Conservation (phyloP, 2,888 invertebrate genomes). For the Automeris io region DNA sequence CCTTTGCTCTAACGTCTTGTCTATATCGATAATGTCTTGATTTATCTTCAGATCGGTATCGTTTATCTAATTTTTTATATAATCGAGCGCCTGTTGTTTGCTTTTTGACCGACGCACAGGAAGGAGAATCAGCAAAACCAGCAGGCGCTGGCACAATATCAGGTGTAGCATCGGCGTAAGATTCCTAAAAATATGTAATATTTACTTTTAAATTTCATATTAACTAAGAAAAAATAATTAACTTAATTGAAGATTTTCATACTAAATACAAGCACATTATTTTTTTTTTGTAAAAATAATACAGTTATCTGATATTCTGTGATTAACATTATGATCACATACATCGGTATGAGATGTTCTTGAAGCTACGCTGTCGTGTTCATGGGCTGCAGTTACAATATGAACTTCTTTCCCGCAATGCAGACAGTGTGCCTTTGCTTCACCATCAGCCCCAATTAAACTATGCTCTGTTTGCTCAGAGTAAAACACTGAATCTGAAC, state of each 20-base stretch:
- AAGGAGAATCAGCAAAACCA: conserved; percentile 91
- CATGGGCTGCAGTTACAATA: conserved; percentile 72
- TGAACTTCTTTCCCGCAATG: conserved; percentile 90
- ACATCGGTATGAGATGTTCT: conserved; percentile 69
- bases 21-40: conserved; percentile 79
- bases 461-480: conserved; percentile 83
- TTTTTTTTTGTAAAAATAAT: background rate
- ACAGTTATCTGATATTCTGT: too few relatives aligned
- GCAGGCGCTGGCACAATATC: conserved; percentile 93
- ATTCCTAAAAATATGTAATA: conserved; percentile 40
- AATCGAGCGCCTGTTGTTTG: conserved; percentile 72
- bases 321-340: conserved; percentile 21
- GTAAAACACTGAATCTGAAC: conserved; percentile 93
- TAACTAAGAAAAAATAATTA: background rate
- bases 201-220: background rate
- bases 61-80: conserved; percentile 87
- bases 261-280: background rate
- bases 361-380: conserved; percentile 59
- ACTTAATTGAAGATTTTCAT: background rate
- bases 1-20: conserved; percentile 88
- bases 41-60: conserved; percentile 88
- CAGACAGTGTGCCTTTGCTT: conserved; percentile 82
- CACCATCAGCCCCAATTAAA: conserved; percentile 69
- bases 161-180: conserved; percentile 69
- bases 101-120: conserved; percentile 54